A percentile compares a stretch with the other conserved stretches of the same genome.
Conservation (phyloP, 2,888 invertebrate species). For the Choreutis nemorana region DNA sequence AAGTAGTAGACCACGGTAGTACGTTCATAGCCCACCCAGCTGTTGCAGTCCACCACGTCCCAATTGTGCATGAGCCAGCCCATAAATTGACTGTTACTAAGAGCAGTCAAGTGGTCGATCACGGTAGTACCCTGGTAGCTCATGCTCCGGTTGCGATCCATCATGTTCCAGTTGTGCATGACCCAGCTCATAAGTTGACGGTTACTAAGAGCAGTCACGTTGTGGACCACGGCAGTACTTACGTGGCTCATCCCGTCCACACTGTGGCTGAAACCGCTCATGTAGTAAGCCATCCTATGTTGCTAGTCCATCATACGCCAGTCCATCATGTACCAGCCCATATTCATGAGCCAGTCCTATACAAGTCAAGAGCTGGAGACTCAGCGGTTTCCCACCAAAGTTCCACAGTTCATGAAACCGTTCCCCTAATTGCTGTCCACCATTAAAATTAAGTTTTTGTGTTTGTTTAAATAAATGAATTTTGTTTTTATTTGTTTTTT, state of each 20-base stretch:
- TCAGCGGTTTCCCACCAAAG: slow-evolving; percentile 58
- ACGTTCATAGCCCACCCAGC: slow-evolving; percentile 21
- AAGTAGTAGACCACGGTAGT: slow-evolving; percentile 31
- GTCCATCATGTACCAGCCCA: slow-evolving; percentile 12
- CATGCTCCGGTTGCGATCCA: slow-evolving; percentile 23
- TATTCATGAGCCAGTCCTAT: slow-evolving; percentile 18
- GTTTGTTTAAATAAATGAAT: slow-evolving; percentile 2
- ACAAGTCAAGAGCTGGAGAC: slow-evolving; percentile 31
- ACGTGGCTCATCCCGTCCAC: background rate
- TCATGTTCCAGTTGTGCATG: slow-evolving; percentile 17
- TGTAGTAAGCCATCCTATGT: background rate
- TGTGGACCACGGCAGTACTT: background rate
- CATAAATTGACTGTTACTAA: slow-evolving; percentile 27
- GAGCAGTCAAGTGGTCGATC: slow-evolving; percentile 41
- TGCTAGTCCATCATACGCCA: background rate
- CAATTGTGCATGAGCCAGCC: background rate
- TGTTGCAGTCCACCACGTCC: background rate
- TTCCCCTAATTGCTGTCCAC: slow-evolving; percentile 29
- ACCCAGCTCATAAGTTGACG: slow-evolving; percentile 12
- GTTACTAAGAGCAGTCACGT: slow-evolving; percentile 10
- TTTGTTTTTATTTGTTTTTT: slow-evolving; percentile 1
- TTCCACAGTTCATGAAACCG: slow-evolving; percentile 46
- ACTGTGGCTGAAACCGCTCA: background rate
- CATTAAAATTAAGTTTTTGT: slow-evolving; percentile 16
- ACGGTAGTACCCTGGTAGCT: slow-evolving; percentile 24